phyloP scores from a whole-genome alignment of 2,888 invertebrate species.

The Platycheirus albimanus region DNA sequence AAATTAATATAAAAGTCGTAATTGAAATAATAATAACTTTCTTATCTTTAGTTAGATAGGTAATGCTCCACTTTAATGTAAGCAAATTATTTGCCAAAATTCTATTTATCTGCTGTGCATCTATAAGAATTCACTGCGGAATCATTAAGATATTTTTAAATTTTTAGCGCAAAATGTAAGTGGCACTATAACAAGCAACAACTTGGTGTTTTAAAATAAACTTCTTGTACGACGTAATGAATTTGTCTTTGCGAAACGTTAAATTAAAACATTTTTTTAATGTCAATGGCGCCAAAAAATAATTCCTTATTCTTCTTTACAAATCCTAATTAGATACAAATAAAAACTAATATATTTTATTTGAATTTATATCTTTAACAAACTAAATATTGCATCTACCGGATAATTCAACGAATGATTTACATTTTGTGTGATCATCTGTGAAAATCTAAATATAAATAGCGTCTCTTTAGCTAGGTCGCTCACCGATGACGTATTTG shows the following conservation, averaged over 20 bases:
- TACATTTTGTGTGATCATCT: conserved; percentile 58
- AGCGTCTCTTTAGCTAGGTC: conserved; percentile 51
- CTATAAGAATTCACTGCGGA: conserved; percentile 48
- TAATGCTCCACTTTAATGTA: conserved; percentile 61
- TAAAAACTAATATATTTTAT: neutral
- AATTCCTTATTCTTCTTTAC: conserved; percentile 12
- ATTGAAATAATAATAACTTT: conserved; percentile 21
- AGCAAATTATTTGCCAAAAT: conserved; percentile 64
- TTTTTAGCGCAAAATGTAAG: conserved; percentile 14
- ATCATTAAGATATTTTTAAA: conserved; percentile 48
- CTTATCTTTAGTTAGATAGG: conserved; percentile 27
- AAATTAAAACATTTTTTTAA: conserved; percentile 42
- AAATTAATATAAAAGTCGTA: conserved; percentile 33
- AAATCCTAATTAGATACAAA: neutral
- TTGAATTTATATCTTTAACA: neutral
- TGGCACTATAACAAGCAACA: conserved; percentile 11
- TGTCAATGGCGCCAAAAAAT: conserved; percentile 73
- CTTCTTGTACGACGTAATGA: conserved; percentile 21
- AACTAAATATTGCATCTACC: conserved; percentile 28
- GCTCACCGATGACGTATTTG: conserved; percentile 71
- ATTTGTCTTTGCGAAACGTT: conserved; percentile 48
- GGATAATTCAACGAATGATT: conserved; percentile 51
- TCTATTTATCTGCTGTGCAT: conserved; percentile 58
- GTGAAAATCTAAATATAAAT: conserved; percentile 62
- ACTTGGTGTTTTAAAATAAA: conserved; percentile 65